Base-by-base conservation (phyloP, 2,888 invertebrate genomes). In the Folsomia manolachei region DNA sequence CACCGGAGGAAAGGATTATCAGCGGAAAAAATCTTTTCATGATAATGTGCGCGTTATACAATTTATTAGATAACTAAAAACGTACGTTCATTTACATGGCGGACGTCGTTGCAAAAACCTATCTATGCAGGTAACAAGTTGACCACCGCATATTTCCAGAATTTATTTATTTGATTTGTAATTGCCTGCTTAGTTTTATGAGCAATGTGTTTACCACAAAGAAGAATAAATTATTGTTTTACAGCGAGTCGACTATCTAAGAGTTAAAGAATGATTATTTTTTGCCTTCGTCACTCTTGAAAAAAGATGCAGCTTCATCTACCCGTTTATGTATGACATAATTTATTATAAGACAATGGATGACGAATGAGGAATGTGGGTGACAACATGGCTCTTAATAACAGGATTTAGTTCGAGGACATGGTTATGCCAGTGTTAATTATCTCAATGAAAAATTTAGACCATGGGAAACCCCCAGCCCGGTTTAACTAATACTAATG, bases 11-110 rank as follows among this genome's bases (percentile, higher is more conserved):
- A 69, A 71, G 39, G 67, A 51, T 23, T 71, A 71, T 25, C 72
- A 76, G 39, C 23, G 71, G 60, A 68, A 63, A 1, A 74, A 70
- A 64, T 63, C 71, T 2, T 76, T 73, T 51, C 52, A 68, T 21
- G 76, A 76, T 65, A 76, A 76, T 74, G 76, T 76, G 2, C 74
- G 71, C 60, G 53, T 70, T 7, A 70, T 74, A 27, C 72, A 39
- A 14, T 39, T 39, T 39, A 14, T 14, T 4, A 39, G 39, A 39
- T 39, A 39, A 14, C 39, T n/a, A n/a, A n/a, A n/a, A n/a, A n/a
- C n/a, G n/a, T n/a, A n/a, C n/a, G n/a, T n/a, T n/a, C n/a, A n/a
- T n/a, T n/a, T n/a, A n/a, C n/a, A n/a, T n/a, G n/a, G n/a, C n/a
- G n/a, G n/a, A n/a, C n/a, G n/a, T n/a, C n/a, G n/a, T n/a, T n/a